phyloP scores from a whole-genome alignment of 2,113 vertebrate species.

The Tupaia tana region DNA sequence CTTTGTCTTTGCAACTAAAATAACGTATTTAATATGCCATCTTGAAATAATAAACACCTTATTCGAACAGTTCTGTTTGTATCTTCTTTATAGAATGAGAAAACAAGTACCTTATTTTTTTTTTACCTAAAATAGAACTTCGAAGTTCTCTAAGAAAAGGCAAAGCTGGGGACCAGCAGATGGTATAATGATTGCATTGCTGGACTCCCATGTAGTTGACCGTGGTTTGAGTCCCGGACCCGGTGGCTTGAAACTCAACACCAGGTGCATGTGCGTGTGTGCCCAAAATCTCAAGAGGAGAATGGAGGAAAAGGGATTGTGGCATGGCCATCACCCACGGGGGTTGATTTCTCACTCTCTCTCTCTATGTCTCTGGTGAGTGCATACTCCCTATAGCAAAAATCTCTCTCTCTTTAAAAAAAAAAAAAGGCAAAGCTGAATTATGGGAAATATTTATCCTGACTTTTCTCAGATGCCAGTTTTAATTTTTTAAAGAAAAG shows the following conservation, averaged over 20 bases:
- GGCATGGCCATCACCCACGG: no score
- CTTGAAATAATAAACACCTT: neutral
- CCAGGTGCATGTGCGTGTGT: no score
- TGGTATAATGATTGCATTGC: no score
- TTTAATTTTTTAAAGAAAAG: neutral
- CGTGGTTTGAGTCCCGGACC: no score
- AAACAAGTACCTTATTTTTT: neutral
- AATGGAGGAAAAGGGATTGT: no score
- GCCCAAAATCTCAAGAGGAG: no score
- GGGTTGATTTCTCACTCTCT: no score
- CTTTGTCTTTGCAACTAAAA: slow-evolving; percentile 29
- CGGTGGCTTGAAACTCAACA: no score
- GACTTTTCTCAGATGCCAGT: neutral
- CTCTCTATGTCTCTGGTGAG: no score
- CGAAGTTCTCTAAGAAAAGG: neutral
- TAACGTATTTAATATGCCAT: neutral
- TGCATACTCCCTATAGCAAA: no score
- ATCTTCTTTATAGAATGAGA: slow-evolving; percentile 5
- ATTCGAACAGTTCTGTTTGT: neutral
- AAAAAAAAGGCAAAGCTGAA: neutral
- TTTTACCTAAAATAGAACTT: slow-evolving; percentile 11
- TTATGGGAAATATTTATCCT: neutral
- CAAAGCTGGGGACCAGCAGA: neutral
- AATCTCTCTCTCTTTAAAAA: no score
- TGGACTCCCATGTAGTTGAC: no score